Percentiles rank a stretch among this genome's conserved stretches.
These are phyloP conservation scores for Silurus asotus DNA, from an alignment of 2,113 vertebrate genomes.

Conservation along the genomic window DNA sequence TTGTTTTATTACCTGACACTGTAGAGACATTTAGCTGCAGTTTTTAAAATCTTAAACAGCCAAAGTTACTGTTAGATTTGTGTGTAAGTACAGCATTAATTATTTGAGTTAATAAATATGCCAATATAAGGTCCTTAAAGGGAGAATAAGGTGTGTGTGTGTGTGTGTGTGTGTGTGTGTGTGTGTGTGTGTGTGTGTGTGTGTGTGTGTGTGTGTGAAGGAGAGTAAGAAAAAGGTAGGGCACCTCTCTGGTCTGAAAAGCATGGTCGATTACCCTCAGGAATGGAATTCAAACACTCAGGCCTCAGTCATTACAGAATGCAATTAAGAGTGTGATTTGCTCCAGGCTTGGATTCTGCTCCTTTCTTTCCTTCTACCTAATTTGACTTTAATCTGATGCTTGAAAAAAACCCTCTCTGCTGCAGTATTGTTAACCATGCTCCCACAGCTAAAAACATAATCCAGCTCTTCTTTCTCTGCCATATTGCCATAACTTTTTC, in stretches of 20 bases:
- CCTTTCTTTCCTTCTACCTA: slow-evolving; percentile 61
- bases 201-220: not conserved
- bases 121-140: not conserved
- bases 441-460: slow-evolving; percentile 11
- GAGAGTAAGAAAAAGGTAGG: slow-evolving; percentile 18
- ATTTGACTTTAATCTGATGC: slow-evolving; percentile 69
- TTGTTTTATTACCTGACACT: not conserved
- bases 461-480: slow-evolving; percentile 25
- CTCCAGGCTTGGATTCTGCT: slow-evolving; percentile 61
- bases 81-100: not conserved
- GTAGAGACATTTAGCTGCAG: not conserved
- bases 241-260: slow-evolving; percentile 61
- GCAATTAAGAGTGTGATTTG: slow-evolving; percentile 66
- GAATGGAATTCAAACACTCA: slow-evolving; percentile 69
- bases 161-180: slow-evolving; percentile 9
- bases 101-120: not conserved
- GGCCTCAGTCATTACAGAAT: slow-evolving; percentile 65
- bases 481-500: slow-evolving; percentile 3
- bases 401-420: slow-evolving; percentile 55
- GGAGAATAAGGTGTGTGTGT: not conserved
- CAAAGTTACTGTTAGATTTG: not conserved
- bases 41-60: not conserved
- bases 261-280: slow-evolving; percentile 71
- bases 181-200: not conserved
- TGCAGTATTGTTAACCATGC: slow-evolving; percentile 43